Percentiles rank a stretch among this genome's conserved stretches.
These are phyloP conservation scores for Bombyx huttoni DNA, from an alignment of 2,888 invertebrate genomes.

Conservation along the genomic window DNA sequence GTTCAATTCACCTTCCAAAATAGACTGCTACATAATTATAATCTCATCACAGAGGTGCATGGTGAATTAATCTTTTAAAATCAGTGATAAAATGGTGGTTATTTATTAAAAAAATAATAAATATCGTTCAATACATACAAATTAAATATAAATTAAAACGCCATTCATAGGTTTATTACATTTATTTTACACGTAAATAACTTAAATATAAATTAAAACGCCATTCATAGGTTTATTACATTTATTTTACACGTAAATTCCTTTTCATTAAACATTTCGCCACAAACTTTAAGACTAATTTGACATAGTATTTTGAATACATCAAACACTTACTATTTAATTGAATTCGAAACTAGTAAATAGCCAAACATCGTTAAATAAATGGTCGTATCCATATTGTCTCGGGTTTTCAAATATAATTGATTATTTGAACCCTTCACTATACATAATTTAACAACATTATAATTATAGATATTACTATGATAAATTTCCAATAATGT, in stretches of 20 bases:
- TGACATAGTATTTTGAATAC: conserved; percentile 49
- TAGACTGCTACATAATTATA: no score
- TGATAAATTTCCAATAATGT: neutral
- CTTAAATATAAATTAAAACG: conserved; percentile 11
- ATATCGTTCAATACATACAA: neutral
- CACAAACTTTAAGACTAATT: conserved; percentile 45
- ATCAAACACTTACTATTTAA: conserved; percentile 37
- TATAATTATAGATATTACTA: neutral
- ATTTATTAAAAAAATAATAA: no score
- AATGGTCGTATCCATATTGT: conserved; percentile 67
- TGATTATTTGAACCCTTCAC: conserved; percentile 3
- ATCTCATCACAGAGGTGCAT: no score
- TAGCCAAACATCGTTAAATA: conserved; percentile 58
- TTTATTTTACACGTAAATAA: conserved; percentile 48
- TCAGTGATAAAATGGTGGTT: no score
- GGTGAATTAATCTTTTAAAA: no score
- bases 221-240: conserved; percentile 23
- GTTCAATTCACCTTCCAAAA: no score
- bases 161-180: conserved; percentile 23
- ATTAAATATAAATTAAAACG: conserved; percentile 11
- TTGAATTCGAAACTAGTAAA: conserved; percentile 40
- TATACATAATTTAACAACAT: neutral
- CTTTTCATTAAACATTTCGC: conserved; percentile 56
- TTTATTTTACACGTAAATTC: conserved; percentile 55
- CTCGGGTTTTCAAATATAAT: conserved; percentile 25